Conservation (phyloP, 2,888 invertebrate species). For the Ariolimax columbianus region DNA sequence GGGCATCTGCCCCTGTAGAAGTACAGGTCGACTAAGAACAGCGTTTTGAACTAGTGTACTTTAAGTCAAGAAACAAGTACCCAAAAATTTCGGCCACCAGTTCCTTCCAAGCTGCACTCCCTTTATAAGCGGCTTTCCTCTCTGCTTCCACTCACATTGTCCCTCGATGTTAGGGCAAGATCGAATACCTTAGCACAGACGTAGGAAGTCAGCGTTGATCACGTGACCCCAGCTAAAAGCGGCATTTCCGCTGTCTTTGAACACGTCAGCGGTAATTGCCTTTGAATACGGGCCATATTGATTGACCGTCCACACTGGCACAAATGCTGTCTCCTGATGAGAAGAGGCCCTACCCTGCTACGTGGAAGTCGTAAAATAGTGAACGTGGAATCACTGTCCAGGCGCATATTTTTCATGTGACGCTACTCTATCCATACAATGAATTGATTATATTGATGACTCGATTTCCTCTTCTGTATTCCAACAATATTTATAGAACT, state of each 20-base stretch:
- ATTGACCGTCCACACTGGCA: slow-evolving; percentile 31
- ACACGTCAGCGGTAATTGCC: slow-evolving; percentile 53
- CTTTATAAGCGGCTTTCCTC: neutral
- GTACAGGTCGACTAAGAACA: too few relatives aligned
- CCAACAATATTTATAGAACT: slow-evolving; percentile 29
- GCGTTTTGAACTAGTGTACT: too few relatives aligned
- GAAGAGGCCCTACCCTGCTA: neutral
- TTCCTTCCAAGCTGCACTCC: too few relatives aligned
- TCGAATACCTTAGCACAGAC: slow-evolving; percentile 40
- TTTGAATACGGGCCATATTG: slow-evolving; percentile 78
- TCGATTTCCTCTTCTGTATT: neutral
- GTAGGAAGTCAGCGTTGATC: slow-evolving; percentile 30
- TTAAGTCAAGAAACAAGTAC: too few relatives aligned
- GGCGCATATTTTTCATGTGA: neutral
- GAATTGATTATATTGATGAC: slow-evolving; percentile 42
- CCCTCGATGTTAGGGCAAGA: neutral
- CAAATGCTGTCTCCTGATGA: slow-evolving; percentile 20
- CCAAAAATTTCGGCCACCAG: too few relatives aligned
- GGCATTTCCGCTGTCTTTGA: slow-evolving; percentile 55
- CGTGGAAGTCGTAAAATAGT: neutral
- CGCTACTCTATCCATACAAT: slow-evolving; percentile 13
- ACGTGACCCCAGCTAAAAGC: slow-evolving; percentile 52
- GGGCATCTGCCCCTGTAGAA: too few relatives aligned
- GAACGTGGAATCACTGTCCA: neutral
- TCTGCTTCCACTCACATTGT: neutral